Base-by-base conservation (phyloP, 2,888 invertebrate species). In the Seladonia tumulorum region DNA sequence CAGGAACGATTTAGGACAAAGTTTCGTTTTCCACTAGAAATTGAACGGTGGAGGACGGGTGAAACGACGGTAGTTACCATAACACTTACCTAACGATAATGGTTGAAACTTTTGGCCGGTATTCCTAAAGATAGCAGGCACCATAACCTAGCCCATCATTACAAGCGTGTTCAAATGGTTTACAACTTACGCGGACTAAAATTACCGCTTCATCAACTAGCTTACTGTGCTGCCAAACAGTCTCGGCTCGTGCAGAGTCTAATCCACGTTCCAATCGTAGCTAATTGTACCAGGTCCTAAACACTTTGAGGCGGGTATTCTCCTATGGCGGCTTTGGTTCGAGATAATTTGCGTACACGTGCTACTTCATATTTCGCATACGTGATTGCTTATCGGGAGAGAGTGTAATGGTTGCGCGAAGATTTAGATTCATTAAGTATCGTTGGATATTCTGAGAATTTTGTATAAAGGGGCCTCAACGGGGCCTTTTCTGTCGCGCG, bases 141-240 rank as follows among this genome's bases (percentile, higher is more conserved):
- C 70, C n/a, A 39, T 70, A 70, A 70, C 22, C 68, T 22, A 68
- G 22, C 39, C 22, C 66, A 68, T n/a, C 35, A n/a, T 70, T 39
- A 70, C n/a, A 70, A 22, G 18, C n/a, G 70, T 42, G 70, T 42
- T 39, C 39, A 42, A 70, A 70, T 70, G 39, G 12, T 70, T 42
- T 70, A 42, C 70, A 70, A 70, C 70, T 70, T 39, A 42, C 39
- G 39, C 70, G n/a, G 70, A 70, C 70, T 70, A 70, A 70, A 70
- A 70, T 70, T n/a, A 70, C 39, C 70, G 70, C 70, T 70, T 70
- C 42, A 70, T 42, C 39, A n/a, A 70, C 42, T n/a, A n/a, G 70
- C 70, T 70, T 42, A 39, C 14, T 42, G 35, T 14, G n/a, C 68
- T 39, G 39, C n/a, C 68, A 22, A 39, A 66, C 66, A 66, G 18